phyloP scores from a whole-genome alignment of 2,797 vertebrate genomes.

The Clangula hyemalis region DNA sequence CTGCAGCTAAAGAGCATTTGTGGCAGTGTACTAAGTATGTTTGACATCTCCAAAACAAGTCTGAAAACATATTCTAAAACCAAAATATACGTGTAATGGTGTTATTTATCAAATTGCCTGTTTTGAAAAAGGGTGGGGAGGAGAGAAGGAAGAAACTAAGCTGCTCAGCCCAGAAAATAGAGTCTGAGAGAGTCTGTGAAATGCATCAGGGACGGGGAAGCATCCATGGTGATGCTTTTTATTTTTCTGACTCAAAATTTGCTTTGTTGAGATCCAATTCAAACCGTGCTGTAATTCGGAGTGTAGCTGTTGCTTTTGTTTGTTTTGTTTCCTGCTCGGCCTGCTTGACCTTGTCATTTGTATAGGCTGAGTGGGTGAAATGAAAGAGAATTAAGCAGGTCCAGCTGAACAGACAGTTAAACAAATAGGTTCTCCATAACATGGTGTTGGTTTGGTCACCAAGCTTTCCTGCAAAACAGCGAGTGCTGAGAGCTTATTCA shows the following conservation, averaged over 20 bases:
- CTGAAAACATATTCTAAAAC: not conserved
- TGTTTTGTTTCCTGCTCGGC: accelerated
- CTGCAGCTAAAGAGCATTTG: conserved; percentile 2
- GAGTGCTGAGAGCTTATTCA: not conserved
- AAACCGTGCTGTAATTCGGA: not conserved
- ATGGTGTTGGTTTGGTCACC: not conserved
- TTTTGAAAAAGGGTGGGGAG: not conserved
- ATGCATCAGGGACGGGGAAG: not conserved
- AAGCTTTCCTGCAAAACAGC: not conserved
- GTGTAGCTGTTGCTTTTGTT: not conserved
- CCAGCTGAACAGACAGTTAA: not conserved
- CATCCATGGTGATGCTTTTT: not conserved
- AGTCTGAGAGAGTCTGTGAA: not conserved
- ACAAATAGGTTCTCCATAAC: not conserved
- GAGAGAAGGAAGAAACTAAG: not conserved
- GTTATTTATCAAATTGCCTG: not conserved
- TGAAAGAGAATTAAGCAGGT: not conserved
- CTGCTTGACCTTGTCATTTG: not conserved
- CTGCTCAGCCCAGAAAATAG: not conserved
- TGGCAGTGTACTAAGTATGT: not conserved
- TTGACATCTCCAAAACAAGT: not conserved
- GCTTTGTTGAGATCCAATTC: not conserved
- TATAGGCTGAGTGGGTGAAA: not conserved
- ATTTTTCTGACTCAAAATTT: not conserved
- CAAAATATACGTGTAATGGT: not conserved